These are phyloP conservation scores for Balaeniceps rex DNA, from an alignment of 2,113 vertebrate genomes.

Conservation along the genomic window DNA sequence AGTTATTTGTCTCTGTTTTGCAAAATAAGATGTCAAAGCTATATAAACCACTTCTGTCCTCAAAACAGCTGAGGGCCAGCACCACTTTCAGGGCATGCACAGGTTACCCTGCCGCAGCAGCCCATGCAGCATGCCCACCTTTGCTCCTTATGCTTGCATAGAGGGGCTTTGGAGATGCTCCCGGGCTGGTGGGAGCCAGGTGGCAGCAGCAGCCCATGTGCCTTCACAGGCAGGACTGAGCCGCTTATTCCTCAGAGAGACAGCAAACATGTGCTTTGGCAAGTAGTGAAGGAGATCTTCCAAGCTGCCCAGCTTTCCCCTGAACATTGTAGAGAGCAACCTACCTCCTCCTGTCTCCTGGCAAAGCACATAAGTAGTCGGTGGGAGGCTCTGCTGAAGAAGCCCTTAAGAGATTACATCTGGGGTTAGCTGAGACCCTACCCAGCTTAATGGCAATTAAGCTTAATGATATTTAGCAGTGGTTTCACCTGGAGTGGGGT, in stretches of 20 bases:
- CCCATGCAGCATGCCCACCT: accelerated
- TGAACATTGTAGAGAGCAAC: accelerated
- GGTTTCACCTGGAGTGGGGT: not conserved
- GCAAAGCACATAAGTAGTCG: accelerated
- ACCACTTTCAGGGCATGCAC: not conserved
- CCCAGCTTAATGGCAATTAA: not conserved
- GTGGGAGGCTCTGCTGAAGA: not conserved
- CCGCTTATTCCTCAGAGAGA: accelerated
- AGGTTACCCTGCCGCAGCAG: not conserved
- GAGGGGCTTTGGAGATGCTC: too few relatives aligned
- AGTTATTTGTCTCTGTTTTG: not conserved
- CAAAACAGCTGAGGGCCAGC: not conserved
- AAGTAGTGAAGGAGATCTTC: not conserved
- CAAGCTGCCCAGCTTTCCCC: not conserved
- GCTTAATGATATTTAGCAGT: not conserved
- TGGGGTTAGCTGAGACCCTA: not conserved
- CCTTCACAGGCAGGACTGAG: accelerated
- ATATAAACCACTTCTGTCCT: not conserved
- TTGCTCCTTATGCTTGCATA: not conserved
- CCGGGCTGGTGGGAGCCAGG: not conserved
- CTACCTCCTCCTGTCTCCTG: too few relatives aligned
- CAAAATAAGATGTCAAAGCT: not conserved
- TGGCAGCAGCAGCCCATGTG: not conserved
- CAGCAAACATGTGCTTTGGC: accelerated
- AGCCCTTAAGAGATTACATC: not conserved